phyloP scores from a whole-genome alignment of 2,888 invertebrate species.

The Cacoxenus indagator region DNA sequence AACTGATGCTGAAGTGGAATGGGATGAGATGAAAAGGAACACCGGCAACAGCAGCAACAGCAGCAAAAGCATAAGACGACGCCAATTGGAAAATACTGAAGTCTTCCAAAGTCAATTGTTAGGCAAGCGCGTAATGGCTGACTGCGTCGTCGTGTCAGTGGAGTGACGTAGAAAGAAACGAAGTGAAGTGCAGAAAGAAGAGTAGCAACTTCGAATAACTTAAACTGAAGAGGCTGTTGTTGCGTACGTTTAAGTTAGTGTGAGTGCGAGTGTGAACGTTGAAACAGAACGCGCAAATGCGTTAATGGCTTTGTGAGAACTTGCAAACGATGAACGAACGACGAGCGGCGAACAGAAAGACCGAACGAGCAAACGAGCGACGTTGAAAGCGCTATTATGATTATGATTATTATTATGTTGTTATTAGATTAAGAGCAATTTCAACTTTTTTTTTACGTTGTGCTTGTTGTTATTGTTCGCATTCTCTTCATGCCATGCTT shows the following conservation, averaged over 20 bases:
- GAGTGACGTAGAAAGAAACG: constrained; percentile 12
- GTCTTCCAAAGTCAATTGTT: neutral
- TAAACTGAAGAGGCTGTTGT: neutral
- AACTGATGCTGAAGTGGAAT: constrained; percentile 41
- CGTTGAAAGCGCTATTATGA: constrained; percentile 60
- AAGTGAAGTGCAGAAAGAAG: constrained; percentile 43
- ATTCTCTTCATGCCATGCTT: constrained; percentile 6
- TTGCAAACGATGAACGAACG: constrained; percentile 11
- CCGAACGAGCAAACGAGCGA: neutral
- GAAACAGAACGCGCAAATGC: constrained; percentile 32
- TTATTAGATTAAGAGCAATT: constrained; percentile 68
- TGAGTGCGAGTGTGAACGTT: too few relatives aligned
- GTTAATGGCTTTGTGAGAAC: constrained; percentile 34
- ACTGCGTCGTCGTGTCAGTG: neutral
- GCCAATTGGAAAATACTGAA: neutral
- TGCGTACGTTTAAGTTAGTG: too few relatives aligned
- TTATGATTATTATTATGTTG: constrained; percentile 65
- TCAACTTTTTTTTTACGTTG: constrained; percentile 43
- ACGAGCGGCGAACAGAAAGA: constrained; percentile 11
- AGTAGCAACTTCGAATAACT: too few relatives aligned
- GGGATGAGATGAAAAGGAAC: constrained; percentile 47
- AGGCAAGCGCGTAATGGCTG: neutral
- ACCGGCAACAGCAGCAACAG: constrained; percentile 13
- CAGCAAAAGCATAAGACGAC: constrained; percentile 7
- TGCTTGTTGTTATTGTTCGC: neutral